Evolutionary conservation across 23 tunicate genomes (phyloP), one percentile per base, ranked within the genome.

Genomic region (Corella eumyota): DNA sequence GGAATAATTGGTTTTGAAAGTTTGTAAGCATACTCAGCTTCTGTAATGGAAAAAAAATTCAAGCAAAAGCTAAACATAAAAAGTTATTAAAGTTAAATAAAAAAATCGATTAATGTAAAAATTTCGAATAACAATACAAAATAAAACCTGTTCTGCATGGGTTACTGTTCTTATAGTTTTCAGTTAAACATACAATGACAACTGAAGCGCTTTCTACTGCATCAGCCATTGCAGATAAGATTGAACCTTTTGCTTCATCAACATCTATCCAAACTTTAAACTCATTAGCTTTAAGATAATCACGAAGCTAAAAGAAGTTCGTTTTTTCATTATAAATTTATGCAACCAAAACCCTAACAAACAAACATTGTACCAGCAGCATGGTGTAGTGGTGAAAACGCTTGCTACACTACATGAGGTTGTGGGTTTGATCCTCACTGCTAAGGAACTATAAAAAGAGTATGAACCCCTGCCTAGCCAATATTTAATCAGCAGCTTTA

Each of bases 11-110:
- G 67, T 40, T 80, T 80, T 23, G 36, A 25, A 7, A 80, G 48
- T 30, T 72, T 72, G 73, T 72, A 80, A 5, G 90, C 90, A 49
- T 80, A 80, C 58, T 80, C 90, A 29, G 90, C 73, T 65, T 80
- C 90, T 57, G 67, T 33, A 35, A 62, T 7, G 9, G 25, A 40
- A n/a, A n/a, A 59, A 13, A 17, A 6, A 59, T 17, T 13, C n/a
- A n/a, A n/a, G n/a, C n/a, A n/a, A n/a, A n/a, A n/a, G n/a, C n/a
- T n/a, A n/a, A n/a, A n/a, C n/a, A n/a, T n/a, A n/a, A n/a, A n/a
- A n/a, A n/a, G n/a, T n/a, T n/a, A n/a, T n/a, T n/a, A n/a, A n/a
- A n/a, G n/a, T n/a, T n/a, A n/a, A n/a, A n/a, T n/a, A n/a, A n/a
- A n/a, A n/a, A n/a, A n/a, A n/a, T n/a, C n/a, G n/a, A n/a, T n/a